Conservation (phyloP, 2,113 vertebrate species). For the Tachycineta bicolor region DNA sequence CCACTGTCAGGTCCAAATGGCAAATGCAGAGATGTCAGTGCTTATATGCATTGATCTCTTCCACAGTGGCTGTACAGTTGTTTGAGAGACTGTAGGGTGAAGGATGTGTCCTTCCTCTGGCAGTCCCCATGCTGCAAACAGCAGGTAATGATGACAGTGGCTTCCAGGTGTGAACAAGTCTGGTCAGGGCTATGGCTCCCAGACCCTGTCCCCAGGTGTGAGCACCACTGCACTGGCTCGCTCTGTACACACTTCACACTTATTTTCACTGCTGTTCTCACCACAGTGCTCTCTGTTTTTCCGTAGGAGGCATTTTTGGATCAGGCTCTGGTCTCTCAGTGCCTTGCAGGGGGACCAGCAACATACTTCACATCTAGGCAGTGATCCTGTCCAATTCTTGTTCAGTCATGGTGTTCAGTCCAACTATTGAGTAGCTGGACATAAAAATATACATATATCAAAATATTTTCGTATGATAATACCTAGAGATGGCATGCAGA, state of each 20-base stretch:
- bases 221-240: fast-evolving
- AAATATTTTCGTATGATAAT: background rate
- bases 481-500: background rate
- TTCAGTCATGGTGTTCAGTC: background rate
- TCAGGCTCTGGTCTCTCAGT: background rate
- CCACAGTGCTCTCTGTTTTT: background rate
- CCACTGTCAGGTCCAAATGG: background rate
- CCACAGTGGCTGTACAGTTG: background rate
- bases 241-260: background rate
- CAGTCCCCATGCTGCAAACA: fast-evolving
- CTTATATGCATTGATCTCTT: background rate
- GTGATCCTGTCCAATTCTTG: background rate
- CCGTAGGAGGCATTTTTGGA: background rate
- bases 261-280: background rate
- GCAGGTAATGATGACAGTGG: fast-evolving
- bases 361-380: background rate
- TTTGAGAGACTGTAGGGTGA: background rate
- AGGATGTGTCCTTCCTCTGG: background rate
- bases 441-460: background rate
- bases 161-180: background rate
- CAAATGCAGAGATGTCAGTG: background rate
- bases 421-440: background rate
- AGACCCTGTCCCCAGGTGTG: background rate
- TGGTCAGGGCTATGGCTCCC: background rate
- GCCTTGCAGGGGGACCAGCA: background rate